phyloP scores from a whole-genome alignment of 2,797 vertebrate species.

The Crocodylus rhombifer region DNA sequence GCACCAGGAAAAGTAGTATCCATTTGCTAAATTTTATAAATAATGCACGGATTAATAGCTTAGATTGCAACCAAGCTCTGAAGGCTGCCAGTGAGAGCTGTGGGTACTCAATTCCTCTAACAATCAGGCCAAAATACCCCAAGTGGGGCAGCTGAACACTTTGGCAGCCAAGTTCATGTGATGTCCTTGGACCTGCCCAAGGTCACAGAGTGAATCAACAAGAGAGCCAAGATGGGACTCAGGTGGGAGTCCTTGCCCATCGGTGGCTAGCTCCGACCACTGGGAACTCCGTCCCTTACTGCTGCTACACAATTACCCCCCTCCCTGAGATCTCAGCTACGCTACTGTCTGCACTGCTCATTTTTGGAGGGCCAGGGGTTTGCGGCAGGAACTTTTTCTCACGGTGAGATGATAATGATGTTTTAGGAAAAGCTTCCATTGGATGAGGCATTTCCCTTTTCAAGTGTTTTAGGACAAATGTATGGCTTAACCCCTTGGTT shows the following conservation, averaged over 20 bases:
- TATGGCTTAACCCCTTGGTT: not conserved
- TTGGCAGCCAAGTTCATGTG: no score
- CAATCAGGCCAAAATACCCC: not conserved
- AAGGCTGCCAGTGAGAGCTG: not conserved
- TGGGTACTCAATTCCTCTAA: not conserved
- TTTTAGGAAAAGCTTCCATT: not conserved
- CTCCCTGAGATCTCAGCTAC: rapidly evolving
- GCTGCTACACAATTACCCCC: rapidly evolving
- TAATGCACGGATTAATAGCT: constrained; percentile 44
- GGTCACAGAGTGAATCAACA: not conserved
- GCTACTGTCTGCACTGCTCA: rapidly evolving
- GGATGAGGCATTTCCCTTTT: not conserved
- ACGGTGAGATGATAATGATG: rapidly evolving
- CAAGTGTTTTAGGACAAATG: not conserved
- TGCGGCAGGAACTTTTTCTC: not conserved
- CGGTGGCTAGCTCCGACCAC: not conserved
- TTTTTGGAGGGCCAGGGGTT: not conserved
- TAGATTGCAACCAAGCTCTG: constrained; percentile 1
- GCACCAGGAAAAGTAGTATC: not conserved
- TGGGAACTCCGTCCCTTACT: rapidly evolving
- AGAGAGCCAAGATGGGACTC: not conserved
- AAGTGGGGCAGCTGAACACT: not conserved
- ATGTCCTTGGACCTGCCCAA: not conserved
- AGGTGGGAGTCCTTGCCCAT: rapidly evolving
- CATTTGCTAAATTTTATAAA: not conserved